A percentile compares a stretch with the other conserved stretches of the same genome.
phyloP scores from a whole-genome alignment of 2,113 vertebrate genomes.

The Neopipo cinnamomea region DNA sequence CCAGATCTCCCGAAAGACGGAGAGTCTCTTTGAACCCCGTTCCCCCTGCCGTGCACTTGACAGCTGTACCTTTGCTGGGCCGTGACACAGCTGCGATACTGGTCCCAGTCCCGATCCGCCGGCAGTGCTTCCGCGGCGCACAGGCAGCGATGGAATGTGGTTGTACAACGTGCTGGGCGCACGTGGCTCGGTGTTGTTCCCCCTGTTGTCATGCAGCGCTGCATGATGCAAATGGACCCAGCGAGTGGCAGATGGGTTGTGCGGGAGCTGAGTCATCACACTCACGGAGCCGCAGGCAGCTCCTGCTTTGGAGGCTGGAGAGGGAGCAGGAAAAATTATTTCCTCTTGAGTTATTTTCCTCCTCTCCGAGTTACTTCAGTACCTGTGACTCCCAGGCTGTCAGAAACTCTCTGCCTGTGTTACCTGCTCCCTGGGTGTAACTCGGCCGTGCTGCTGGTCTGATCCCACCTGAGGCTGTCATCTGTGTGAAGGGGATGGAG shows the following conservation, averaged over 20 bases:
- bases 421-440: background rate
- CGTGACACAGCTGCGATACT: fast-evolving
- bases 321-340: constrained; percentile 29
- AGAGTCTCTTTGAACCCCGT: background rate
- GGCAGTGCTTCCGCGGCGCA: fast-evolving
- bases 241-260: constrained; percentile 33
- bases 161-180: background rate
- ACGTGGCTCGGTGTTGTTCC: background rate
- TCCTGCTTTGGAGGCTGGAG: constrained; percentile 2
- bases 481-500: background rate
- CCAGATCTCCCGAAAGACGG: background rate
- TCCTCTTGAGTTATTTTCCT: constrained; percentile 26
- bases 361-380: background rate
- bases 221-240: constrained; percentile 12
- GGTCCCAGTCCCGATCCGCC: fast-evolving
- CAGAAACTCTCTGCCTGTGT: background rate
- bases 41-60: background rate
- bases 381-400: background rate
- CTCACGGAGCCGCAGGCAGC: constrained; percentile 11
- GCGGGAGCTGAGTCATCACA: constrained; percentile 6
- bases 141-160: background rate
- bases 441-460: background rate
- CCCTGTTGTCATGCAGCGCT: background rate
- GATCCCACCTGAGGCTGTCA: background rate
- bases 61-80: background rate